Evolutionary conservation across 2,797 vertebrate species (phyloP), one percentile per base, ranked within the genome.

Genomic region (Sebastes baramenuke): DNA sequence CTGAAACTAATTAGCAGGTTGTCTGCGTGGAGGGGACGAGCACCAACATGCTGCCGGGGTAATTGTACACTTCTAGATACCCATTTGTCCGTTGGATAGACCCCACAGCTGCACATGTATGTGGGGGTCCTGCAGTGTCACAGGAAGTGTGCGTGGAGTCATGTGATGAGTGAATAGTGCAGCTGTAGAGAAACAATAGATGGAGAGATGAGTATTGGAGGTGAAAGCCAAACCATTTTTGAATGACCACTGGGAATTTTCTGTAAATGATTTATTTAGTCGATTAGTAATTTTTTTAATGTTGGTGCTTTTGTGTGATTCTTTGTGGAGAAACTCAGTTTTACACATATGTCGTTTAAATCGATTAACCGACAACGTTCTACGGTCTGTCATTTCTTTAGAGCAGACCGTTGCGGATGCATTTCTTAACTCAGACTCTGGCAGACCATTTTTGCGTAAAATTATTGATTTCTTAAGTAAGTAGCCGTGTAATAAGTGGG

Each of bases 1-100:
- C 49, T 75, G 72, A 62, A 85, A 42, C 38, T 82, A 81, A 90
- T 90, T 85, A 85, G 67, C 82, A 78, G 77, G 81, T 85, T 79
- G 72, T 78, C 38, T 67, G 49, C 34, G 75, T 4, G 46, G 36
- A 38, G 52, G 24, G 65, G 68, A 42, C 46, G 6, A 55, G 70
- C 66, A 52, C 54, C 66, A 27, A 74, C 71, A 69, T 22, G 25
- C 77, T 67, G 71, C 30, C 75, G 4, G 58, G 54, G 69, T 89
- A 85, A 89, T 75, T 80, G 73, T 77, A 27, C 75, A 60, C 65
- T 87, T 86, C 6, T 79, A 42, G 18, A 55, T 34, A 18, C 73
- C 38, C 20, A 22, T 59, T 60, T 24, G 64, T 71, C 61, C 11
- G 20, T 64, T 67, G 22, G 55, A 70, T 9, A 46, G 67, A 69